A percentile compares a stretch with the other conserved stretches of the same genome.
Conservation (phyloP, 2,113 vertebrate genomes). For the Melozone crissalis region DNA sequence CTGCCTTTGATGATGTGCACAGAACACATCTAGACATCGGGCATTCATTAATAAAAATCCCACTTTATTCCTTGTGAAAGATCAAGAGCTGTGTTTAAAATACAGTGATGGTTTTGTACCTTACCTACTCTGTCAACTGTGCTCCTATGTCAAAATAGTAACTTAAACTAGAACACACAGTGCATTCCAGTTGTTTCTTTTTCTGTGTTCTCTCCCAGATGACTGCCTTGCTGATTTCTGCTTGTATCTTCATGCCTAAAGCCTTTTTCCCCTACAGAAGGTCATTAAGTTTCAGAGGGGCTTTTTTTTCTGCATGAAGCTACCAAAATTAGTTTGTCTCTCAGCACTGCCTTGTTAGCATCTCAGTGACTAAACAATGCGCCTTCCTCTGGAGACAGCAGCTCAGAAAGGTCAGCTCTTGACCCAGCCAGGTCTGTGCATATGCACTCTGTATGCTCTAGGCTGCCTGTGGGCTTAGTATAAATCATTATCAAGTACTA, state of each 20-base stretch:
- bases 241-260: conserved; percentile 45
- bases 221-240: conserved; percentile 45
- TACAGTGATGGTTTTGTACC: background rate
- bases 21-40: background rate
- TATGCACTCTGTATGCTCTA: background rate
- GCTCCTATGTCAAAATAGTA: conserved; percentile 21
- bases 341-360: background rate
- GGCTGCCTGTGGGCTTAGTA: background rate
- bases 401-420: conserved; percentile 7
- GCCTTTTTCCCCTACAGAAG: conserved; percentile 46
- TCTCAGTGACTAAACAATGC: conserved; percentile 16
- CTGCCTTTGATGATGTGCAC: background rate
- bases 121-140: background rate
- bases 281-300: conserved; percentile 42
- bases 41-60: background rate
- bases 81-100: background rate
- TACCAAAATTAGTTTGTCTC: conserved; percentile 39
- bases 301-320: background rate
- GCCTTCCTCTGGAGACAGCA: conserved; percentile 15
- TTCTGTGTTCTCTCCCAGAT: background rate
- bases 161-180: background rate
- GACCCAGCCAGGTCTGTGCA: background rate
- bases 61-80: background rate
- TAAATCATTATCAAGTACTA: background rate
- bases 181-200: background rate